These are phyloP conservation scores for Podarcis raffonei DNA, from an alignment of 2,113 vertebrate genomes.

Conservation along the genomic window DNA sequence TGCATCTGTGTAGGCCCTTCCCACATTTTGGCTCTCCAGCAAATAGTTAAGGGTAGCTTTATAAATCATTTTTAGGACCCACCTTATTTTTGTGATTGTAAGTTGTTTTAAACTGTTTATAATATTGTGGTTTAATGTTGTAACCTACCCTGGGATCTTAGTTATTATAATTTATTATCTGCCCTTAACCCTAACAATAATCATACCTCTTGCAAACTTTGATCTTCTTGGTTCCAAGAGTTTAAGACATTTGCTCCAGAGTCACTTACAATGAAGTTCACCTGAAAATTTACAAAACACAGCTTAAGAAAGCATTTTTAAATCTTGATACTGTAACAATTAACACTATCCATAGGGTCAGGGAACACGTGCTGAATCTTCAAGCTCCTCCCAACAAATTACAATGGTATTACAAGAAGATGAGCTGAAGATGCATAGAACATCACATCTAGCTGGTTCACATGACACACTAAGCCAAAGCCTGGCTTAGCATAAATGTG, in stretches of 20 bases:
- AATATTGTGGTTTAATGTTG: no score
- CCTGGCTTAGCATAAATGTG: no score
- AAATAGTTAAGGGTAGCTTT: no score
- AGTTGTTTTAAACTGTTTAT: no score
- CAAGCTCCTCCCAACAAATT: neutral
- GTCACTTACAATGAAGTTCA: slow-evolving; percentile 98
- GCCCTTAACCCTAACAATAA: neutral
- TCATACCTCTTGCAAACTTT: slow-evolving; percentile 94
- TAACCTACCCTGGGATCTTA: no score
- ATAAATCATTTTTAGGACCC: no score
- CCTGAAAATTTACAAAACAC: slow-evolving; percentile 72
- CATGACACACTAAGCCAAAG: no score
- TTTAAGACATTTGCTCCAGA: slow-evolving; percentile 96
- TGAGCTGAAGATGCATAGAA: neutral
- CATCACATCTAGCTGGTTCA: no score
- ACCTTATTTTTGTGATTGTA: no score
- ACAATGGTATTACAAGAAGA: neutral
- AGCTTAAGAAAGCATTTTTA: neutral
- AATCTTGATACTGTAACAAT: neutral
- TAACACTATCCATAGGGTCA: neutral
- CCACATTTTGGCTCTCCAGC: no score
- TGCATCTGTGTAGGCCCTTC: neutral
- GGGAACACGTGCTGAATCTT: neutral
- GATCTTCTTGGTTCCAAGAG: slow-evolving; percentile 93
- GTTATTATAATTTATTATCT: no score